Base-by-base conservation (phyloP, 2,797 vertebrate species). In the Catharus ustulatus region DNA sequence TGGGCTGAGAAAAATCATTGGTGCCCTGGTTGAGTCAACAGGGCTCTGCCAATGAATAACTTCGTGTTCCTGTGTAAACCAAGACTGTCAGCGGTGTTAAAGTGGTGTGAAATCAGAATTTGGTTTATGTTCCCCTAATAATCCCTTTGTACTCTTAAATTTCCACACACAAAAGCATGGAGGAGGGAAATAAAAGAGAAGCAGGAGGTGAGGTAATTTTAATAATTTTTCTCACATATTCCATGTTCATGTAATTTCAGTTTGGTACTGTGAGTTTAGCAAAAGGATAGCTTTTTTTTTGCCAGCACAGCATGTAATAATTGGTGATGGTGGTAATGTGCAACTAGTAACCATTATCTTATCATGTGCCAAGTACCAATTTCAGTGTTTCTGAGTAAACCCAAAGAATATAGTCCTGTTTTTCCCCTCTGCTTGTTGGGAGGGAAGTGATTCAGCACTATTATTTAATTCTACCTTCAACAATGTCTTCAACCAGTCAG, bases 381-480 rank as follows among this genome's bases (percentile, higher is more conserved):
- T 92, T 68, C 52, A 84, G 23, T 48, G 23, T 87, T 92, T 71
- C 74, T 49, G 42, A 67, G 32, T 81, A 93, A 92, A 75, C 51
- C 54, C 40, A 59, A 76, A 84, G n/a, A 91, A 46, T 38, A 30
- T 22, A 49, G 19, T 66, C 19, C 43, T 72, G 16, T 13, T 78
- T 88, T 83, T 59, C 20, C 49, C 22, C 38, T 49, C 55, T 83
- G 40, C 46, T 81, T 52, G 26, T n/a, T 85, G 72, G n/a, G n/a
- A 86, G 63, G 66, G 73, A 91, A 79, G 63, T 81, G 89, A 92
- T 90, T 84, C 73, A 84, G 54, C 2, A 3, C 58, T 84, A 24
- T 87, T 89, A 89, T 66, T 95, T 77, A 75, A 92, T 92, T 91
- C 85, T 89, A 61, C 76, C 21, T 86, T 81, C 59, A 93, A 81